Evolutionary conservation across 2,113 vertebrate genomes (phyloP), one percentile per base, ranked within the genome.

Genomic region (Crotalus horridus): DNA sequence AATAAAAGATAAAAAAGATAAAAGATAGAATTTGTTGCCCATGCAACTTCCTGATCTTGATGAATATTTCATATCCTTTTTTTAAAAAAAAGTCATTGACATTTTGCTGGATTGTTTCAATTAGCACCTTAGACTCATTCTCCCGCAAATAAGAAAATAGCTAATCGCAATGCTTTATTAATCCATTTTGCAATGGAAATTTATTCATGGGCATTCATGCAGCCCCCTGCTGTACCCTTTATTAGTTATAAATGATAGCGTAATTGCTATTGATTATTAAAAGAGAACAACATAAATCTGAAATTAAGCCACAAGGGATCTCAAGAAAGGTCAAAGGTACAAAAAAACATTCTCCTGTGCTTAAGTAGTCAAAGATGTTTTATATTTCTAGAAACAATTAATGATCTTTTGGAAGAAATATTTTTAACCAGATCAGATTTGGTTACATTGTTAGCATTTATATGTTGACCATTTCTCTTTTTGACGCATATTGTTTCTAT

Each of bases 101-200:
- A 97, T 97, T 97, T 97, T 98, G 97, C 97, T 96, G 96, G 97
- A 97, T 98, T 96, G 95, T 97, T 97, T 97, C 97, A 97, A 97
- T 98, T 98, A 98, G 97, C 96, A 95, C 92, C 91, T 43, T 87
- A 97, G 97, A 95, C 95, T 97, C 90, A 0, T 95, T 95, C 94
- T 95, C 96, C 21, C 93, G 96, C 96, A 97, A 97, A 98, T 98
- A 96, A 97, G 95, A 96, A 96, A 97, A 96, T 96, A 95, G 96
- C 97, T 97, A 96, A 97, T 96, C 96, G 96, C 97, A 97, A 97
- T 96, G 97, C 97, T 94, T 97, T 97, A 97, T 97, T 97, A 97
- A 98, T 98, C 97, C 96, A 58, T 69, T 97, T 96, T 97, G 48
- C 95, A 90, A 97, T 89, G 95, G 92, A 97, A 95, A 95, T 96